phyloP scores from a whole-genome alignment of 2,797 vertebrate genomes.

The Channa striata region DNA sequence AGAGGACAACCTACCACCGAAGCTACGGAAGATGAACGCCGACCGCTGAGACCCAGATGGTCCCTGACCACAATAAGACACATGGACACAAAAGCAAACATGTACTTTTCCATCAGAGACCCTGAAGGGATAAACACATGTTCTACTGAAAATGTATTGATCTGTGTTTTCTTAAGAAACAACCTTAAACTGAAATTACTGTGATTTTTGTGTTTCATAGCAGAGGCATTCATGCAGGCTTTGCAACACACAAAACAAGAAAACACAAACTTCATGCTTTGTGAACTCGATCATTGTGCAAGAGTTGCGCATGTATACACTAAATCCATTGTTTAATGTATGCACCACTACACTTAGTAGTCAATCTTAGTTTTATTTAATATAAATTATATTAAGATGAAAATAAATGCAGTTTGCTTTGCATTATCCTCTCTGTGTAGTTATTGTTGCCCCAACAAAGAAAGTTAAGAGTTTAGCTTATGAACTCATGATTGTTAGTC shows the following conservation, averaged over 20 bases:
- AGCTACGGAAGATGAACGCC: slow-evolving; percentile 85
- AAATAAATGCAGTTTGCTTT: slow-evolving; percentile 71
- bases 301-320: slow-evolving; percentile 78
- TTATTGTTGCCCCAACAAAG: slow-evolving; percentile 29
- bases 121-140: background rate
- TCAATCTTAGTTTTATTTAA: slow-evolving; percentile 74
- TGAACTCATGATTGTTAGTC: background rate
- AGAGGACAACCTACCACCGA: slow-evolving; percentile 86
- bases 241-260: slow-evolving; percentile 49
- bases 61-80: slow-evolving; percentile 1
- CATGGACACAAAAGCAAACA: slow-evolving; percentile 15
- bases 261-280: slow-evolving; percentile 49
- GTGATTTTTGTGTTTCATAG: slow-evolving; percentile 71
- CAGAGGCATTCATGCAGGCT: slow-evolving; percentile 53
- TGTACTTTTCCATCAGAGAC: slow-evolving; percentile 17
- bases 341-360: slow-evolving; percentile 69
- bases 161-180: slow-evolving; percentile 39
- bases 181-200: slow-evolving; percentile 72
- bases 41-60: slow-evolving; percentile 69
- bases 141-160: slow-evolving; percentile 18
- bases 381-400: slow-evolving; percentile 75
- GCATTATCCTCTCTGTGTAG: slow-evolving; percentile 57
- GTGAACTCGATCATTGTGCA: slow-evolving; percentile 50
- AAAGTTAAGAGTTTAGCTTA: background rate
- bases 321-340: slow-evolving; percentile 62